Evolutionary conservation across 2,113 vertebrate genomes (phyloP).

Genomic region (Psilopsiagon aurifrons): DNA sequence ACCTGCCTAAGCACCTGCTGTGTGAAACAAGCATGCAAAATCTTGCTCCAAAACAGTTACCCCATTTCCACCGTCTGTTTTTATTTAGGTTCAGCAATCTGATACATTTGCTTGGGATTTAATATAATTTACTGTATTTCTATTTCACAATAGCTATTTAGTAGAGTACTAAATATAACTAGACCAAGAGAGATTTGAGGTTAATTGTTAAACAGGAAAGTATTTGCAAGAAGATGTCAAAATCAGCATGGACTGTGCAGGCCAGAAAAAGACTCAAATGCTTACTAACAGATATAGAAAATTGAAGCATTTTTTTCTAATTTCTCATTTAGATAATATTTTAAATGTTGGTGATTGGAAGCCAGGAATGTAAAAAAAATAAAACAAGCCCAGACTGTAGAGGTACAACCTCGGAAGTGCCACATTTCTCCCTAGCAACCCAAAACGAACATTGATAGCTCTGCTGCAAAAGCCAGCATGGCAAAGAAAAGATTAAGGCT

Average conservation of each 20-base stretch:
- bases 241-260: background rate
- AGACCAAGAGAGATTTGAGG: background rate
- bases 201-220: background rate
- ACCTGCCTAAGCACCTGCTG: background rate
- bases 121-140: background rate
- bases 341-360: background rate
- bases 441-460: background rate
- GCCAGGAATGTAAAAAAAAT: background rate
- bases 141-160: background rate
- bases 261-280: background rate
- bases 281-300: background rate
- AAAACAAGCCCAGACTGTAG: background rate
- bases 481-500: background rate
- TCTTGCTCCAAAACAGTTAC: background rate
- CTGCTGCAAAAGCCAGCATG: background rate
- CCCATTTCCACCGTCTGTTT: background rate
- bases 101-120: background rate
- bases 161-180: background rate
- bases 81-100: background rate
- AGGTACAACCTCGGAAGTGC: background rate
- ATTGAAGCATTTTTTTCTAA: background rate
- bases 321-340: background rate
- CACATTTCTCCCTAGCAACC: background rate
- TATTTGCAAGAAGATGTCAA: background rate
- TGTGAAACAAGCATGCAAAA: background rate